Conservation (phyloP, 2,888 invertebrate species). For the Eupithecia vulgata region DNA sequence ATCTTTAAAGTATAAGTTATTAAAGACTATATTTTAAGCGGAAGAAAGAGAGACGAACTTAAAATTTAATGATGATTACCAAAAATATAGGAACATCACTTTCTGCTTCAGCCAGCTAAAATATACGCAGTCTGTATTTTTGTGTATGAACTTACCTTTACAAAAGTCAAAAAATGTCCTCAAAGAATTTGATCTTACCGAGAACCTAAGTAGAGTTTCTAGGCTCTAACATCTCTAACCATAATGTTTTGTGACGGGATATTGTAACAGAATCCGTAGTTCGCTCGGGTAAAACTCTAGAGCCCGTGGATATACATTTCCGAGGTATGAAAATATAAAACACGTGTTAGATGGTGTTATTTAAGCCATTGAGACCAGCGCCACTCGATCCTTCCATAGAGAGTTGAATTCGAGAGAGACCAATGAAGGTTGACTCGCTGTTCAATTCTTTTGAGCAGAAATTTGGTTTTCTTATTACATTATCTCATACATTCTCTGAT, state of each 20-base stretch:
- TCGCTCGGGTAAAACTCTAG: conserved; percentile 21
- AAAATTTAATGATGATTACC: background rate
- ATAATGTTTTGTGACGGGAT: conserved; percentile 31
- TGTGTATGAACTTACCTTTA: background rate
- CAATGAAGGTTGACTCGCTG: background rate
- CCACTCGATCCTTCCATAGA: conserved; percentile 37
- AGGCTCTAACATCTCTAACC: background rate
- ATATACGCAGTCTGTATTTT: background rate
- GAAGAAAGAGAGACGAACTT: no score
- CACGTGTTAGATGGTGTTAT: conserved; percentile 47
- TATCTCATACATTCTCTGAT: background rate
- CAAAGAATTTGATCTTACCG: background rate
- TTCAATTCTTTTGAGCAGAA: background rate
- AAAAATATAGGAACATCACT: background rate
- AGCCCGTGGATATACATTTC: conserved; percentile 39
- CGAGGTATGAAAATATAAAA: conserved; percentile 64
- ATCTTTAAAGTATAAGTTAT: no score
- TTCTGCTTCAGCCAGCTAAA: background rate
- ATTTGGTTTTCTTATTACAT: background rate
- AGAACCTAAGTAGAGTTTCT: conserved; percentile 2
- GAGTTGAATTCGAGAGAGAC: conserved; percentile 23
- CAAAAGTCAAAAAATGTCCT: background rate
- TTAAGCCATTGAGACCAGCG: conserved; percentile 49
- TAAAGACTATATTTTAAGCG: no score
- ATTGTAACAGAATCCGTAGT: conserved; percentile 40